Evolutionary conservation across 1,140 invertebrate species (phyloP).

Genomic region (Cyclargus thomasi): DNA sequence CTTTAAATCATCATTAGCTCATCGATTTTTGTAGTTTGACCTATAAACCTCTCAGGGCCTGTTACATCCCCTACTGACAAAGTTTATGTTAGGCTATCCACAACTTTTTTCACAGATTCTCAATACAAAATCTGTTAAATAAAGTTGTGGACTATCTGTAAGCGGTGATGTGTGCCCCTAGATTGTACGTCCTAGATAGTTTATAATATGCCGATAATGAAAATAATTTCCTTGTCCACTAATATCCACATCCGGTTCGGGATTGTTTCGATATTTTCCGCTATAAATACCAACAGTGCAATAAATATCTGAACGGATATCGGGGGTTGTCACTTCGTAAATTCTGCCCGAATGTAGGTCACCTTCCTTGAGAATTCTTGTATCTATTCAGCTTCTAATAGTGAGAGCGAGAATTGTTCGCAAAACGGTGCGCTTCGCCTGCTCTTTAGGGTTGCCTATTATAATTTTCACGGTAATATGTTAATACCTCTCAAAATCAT

Average conservation of each 20-base stretch:
- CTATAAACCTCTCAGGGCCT: no score
- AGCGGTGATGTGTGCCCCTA: no score
- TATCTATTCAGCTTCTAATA: not conserved
- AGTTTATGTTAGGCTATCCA: no score
- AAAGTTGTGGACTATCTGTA: no score
- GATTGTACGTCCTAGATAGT: no score
- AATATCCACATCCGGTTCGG: not conserved
- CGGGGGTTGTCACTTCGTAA: not conserved
- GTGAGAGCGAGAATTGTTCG: not conserved
- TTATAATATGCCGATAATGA: not conserved
- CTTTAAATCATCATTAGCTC: no score
- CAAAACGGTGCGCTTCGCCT: not conserved
- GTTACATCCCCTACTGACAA: no score
- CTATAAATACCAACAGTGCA: constrained; percentile 1
- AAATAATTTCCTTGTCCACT: not conserved
- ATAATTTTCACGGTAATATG: no score
- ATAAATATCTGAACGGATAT: constrained; percentile 5
- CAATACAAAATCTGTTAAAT: no score
- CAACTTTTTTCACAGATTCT: no score
- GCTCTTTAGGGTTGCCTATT: not conserved
- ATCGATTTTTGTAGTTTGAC: no score
- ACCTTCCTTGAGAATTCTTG: not conserved
- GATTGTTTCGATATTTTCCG: not conserved
- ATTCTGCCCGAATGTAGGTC: constrained; percentile 5
- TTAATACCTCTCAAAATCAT: no score